Base-by-base conservation (phyloP, 2,888 invertebrate genomes). In the Leptarthrus brevirostris region DNA sequence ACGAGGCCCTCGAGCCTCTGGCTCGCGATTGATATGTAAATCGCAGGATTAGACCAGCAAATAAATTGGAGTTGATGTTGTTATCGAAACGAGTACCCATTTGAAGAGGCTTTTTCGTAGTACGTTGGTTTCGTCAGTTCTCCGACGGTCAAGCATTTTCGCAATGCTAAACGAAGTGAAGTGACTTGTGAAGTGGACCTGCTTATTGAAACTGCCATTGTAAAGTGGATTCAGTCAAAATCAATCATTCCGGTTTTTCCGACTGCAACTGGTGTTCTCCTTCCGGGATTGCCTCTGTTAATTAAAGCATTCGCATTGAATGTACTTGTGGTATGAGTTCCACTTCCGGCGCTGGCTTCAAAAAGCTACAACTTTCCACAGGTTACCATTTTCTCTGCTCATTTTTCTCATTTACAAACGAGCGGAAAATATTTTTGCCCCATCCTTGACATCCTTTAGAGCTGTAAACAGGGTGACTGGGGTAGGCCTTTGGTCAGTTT, bases 11-110 rank as follows among this genome's bases (percentile, higher is more conserved):
- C 44, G 16, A 36, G 36, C 16, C 61, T n/a, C 26, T n/a, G 18
- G 30, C 36, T 36, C 47, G 64, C 64, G 64, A 64, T 64, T 64
- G 64, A 64, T 64, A 64, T 64, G 64, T 64, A 64, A 64, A 64
- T 64, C 64, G 36, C 64, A 24, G 64, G 44, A 64, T 64, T 64
- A 44, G 64, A n/a, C 64, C 24, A 16, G 47, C 64, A 64, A 64
- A 64, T 64, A 64, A 64, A 64, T 64, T 64, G 44, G 44, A 64
- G 64, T 64, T 64, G 64, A 64, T 64, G 64, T 64, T 64, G 64
- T 64, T 64, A 36, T 61, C 40, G 61, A 40, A 20, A 26, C 36
- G 30, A 49, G 22, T 18, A 40, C n/a, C 64, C 44, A 64, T 64
- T 14, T 64, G 64, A 64, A 64, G 64, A 22, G 64, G 64, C 24